Evolutionary conservation across 2,888 invertebrate genomes (phyloP).

Genomic region (Seladonia tumulorum): DNA sequence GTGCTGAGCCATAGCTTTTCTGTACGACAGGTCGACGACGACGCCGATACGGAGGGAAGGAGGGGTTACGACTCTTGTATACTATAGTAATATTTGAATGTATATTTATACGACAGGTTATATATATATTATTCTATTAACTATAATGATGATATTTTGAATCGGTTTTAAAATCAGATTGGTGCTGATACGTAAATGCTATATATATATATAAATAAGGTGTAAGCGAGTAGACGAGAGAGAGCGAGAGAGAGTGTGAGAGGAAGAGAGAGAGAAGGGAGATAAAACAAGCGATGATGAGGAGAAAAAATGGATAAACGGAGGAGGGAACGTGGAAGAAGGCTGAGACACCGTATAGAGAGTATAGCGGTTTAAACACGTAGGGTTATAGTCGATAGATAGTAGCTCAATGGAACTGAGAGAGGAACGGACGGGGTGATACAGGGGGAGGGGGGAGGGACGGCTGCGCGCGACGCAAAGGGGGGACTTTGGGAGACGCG

Average conservation of each 20-base stretch:
- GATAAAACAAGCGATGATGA: not conserved
- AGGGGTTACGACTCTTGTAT: conserved; percentile 80
- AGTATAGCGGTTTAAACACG: conserved; percentile 73
- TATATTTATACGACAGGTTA: conserved; percentile 84
- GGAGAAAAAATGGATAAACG: conserved; percentile 72
- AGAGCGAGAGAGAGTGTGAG: not conserved
- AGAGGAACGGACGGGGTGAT: not conserved
- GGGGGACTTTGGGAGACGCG: not conserved
- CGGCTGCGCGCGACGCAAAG: not conserved
- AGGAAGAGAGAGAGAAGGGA: not conserved
- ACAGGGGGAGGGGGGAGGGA: not conserved
- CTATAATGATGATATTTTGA: conserved; percentile 83
- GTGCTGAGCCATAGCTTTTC: conserved; percentile 68
- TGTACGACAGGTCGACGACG: conserved; percentile 62
- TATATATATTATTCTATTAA: conserved; percentile 80
- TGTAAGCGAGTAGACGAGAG: conserved; percentile 32
- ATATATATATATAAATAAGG: conserved; percentile 3
- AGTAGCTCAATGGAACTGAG: conserved; percentile 77
- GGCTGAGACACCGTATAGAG: conserved; percentile 82
- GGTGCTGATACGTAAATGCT: conserved; percentile 81
- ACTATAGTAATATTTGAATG: conserved; percentile 84
- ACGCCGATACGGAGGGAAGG: conserved; percentile 15
- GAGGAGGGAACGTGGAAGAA: conserved; percentile 83
- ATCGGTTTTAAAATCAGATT: conserved; percentile 83
- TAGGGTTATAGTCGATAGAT: conserved; percentile 79